phyloP scores from a whole-genome alignment of 2,797 vertebrate genomes.

The Onychomys torridus region DNA sequence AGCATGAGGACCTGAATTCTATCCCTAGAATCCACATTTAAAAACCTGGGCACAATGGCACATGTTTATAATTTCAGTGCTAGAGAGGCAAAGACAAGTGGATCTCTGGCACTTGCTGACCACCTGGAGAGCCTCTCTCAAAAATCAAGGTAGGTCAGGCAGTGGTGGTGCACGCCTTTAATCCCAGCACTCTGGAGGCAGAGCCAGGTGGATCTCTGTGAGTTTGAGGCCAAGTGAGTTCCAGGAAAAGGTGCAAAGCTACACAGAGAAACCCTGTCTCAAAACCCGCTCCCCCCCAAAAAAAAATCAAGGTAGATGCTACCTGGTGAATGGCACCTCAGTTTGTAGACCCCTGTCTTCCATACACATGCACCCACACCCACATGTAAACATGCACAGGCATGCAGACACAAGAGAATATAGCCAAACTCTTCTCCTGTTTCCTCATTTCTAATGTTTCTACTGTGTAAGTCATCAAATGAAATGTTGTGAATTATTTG shows the following conservation, averaged over 20 bases:
- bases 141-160: not conserved
- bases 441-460: slow-evolving; percentile 42
- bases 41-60: not conserved
- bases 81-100: no score
- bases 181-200: no score
- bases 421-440: slow-evolving; percentile 2
- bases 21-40: not conserved
- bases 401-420: not conserved
- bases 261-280: no score
- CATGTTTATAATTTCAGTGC: not conserved
- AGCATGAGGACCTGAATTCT: not conserved
- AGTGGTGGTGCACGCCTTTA: no score
- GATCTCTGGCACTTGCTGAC: not conserved
- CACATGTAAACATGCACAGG: not conserved
- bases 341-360: not conserved
- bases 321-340: no score
- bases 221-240: no score
- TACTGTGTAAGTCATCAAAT: slow-evolving; percentile 28
- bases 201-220: no score
- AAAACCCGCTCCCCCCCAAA: no score
- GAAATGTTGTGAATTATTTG: slow-evolving; percentile 32
- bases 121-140: not conserved
- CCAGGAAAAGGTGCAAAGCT: no score
- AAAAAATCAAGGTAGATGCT: not conserved
- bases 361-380: not conserved